Evolutionary conservation across 1,140 invertebrate genomes (phyloP), one percentile per base, ranked within the genome.

Genomic region (Brachionus koreanus): DNA sequence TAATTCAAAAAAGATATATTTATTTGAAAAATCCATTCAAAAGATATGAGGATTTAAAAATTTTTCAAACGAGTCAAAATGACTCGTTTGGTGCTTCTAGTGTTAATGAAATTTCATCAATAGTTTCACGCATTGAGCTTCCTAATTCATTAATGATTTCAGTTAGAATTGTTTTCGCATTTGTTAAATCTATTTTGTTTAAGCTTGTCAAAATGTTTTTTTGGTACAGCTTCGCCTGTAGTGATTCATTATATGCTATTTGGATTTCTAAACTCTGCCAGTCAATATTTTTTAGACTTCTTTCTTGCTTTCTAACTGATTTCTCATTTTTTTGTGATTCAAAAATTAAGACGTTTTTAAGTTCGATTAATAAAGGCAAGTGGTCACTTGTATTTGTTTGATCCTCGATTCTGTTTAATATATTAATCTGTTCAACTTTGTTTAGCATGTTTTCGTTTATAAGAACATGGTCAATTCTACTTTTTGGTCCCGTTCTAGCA

Each of bases 361-460:
- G 65, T 12, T 69, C 65, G 13, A 69, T 69, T 69, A 37, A 37
- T 9, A 65, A 25, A 9, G 61, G 29, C 1, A 65, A 25, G 1
- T 65, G 61, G 29, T 65, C 61, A 65, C 61, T 65, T 65, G 61
- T 65, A 25, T 65, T 65, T 13, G 25, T 33, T 33, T 65, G 29
- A 25, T 65, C 19, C 29, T 65, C 61, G 4, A 9, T 5, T 12
- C 9, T 7, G 12, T 65, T 65, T 5, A 29, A 25, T 12, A 69
- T 69, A 37, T 69, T 69, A 9, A 69, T 37, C 12, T 69, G 65
- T 29, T 69, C 65, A 69, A 69, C 37, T 69, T 67, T 69, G n/a
- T n/a, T n/a, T n/a, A n/a, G 2, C 39, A 42, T 42, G 39, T 42
- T 42, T 42, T 42, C 39, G 5, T 42, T 42, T 42, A 42, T 42